Conservation (phyloP, 2,113 vertebrate genomes). For the Trichomycterus rosablanca region DNA sequence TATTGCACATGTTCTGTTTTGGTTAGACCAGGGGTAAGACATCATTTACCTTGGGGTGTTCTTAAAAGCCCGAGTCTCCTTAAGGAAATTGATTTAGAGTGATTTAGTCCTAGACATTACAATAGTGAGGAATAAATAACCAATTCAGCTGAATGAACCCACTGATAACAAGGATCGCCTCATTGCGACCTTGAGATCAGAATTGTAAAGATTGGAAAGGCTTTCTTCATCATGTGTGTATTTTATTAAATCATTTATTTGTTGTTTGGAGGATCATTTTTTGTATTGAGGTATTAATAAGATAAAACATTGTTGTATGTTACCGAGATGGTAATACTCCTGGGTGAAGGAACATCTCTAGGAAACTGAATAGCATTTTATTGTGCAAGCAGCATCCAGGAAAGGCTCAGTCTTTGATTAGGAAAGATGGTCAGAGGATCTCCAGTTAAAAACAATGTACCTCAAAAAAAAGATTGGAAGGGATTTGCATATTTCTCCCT, state of each 20-base stretch:
- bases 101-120: constrained; percentile 48
- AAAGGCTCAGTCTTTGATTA: too few species aligned
- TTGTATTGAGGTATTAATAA: too few species aligned
- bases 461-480: too few species aligned
- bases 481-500: too few species aligned
- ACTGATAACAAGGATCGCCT: not conserved
- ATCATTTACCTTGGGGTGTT: constrained; percentile 58
- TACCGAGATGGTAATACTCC: too few species aligned
- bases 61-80: constrained; percentile 41
- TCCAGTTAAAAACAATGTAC: too few species aligned
- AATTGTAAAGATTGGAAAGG: not conserved
- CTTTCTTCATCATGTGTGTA: not conserved
- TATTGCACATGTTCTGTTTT: constrained; percentile 25
- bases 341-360: too few species aligned
- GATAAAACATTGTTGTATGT: too few species aligned
- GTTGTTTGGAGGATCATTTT: constrained; percentile 1
- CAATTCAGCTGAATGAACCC: constrained; percentile 41
- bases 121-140: constrained; percentile 46
- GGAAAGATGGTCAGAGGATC: too few species aligned
- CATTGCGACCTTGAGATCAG: constrained; percentile 5
- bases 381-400: too few species aligned
- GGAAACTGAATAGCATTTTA: too few species aligned
- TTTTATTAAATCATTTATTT: too few species aligned
- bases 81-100: constrained; percentile 50
- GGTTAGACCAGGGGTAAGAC: constrained; percentile 18